Conservation (phyloP, 2,888 invertebrate species). For the Catotricha subobsoleta region DNA sequence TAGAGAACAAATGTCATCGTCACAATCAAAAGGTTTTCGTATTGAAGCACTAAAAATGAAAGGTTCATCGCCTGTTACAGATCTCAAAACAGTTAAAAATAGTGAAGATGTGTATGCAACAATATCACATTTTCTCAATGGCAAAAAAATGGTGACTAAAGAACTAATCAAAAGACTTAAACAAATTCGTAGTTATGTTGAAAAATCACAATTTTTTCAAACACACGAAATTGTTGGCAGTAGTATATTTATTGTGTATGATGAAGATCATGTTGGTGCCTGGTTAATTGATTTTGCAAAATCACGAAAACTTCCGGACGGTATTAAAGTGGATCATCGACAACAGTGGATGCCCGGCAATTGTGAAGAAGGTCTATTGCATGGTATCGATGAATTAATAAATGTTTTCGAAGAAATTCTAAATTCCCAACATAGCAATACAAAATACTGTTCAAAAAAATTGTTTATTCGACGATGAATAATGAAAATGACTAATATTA, state of each 20-base stretch:
- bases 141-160: slow-evolving; percentile 43
- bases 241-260: slow-evolving; percentile 86
- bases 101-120: slow-evolving; percentile 54
- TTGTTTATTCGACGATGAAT: too few relatives aligned
- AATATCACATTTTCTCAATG: slow-evolving; percentile 54
- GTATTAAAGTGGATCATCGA: slow-evolving; percentile 55
- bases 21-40: slow-evolving; percentile 82
- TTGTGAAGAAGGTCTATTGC: slow-evolving; percentile 88
- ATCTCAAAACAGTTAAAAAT: slow-evolving; percentile 72
- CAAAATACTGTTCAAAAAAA: too few relatives aligned
- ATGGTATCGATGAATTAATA: slow-evolving; percentile 83
- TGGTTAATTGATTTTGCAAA: slow-evolving; percentile 99
- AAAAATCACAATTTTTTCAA: slow-evolving; percentile 68
- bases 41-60: slow-evolving; percentile 88
- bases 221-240: slow-evolving; percentile 86
- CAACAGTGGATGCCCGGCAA: slow-evolving; percentile 81
- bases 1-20: slow-evolving; percentile 82
- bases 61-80: slow-evolving; percentile 64
- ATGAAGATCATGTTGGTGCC: slow-evolving; percentile 68
- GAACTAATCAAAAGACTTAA: slow-evolving; percentile 55
- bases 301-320: slow-evolving; percentile 56
- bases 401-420: slow-evolving; percentile 38
- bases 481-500: too few relatives aligned
- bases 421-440: too few relatives aligned
- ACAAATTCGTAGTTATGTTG: slow-evolving; percentile 59